Base-by-base conservation (phyloP, 2,113 vertebrate genomes). In the Odocoileus hemionus region DNA sequence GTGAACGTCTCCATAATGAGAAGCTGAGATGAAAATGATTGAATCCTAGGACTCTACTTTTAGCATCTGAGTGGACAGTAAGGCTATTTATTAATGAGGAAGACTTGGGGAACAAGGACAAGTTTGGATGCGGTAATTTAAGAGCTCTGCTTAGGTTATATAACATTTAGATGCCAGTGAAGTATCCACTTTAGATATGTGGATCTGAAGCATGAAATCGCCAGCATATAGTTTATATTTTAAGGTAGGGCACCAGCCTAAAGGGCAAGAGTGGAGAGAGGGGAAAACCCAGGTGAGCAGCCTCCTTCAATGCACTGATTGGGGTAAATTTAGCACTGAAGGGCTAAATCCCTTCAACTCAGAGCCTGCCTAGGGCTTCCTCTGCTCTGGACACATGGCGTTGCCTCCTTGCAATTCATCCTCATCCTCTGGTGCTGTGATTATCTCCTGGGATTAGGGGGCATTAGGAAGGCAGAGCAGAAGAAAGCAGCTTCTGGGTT, bases 381-480 rank as follows among this genome's bases (percentile, higher is more conserved):
- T 94, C 23, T 57, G 79, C 57, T 39, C n/a, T 50, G 26, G 54
- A 9, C 25, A 47, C 17, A 92, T 76, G 95, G 83, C 79, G 45
- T 30, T 83, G 13, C 17, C 55, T 30, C 78, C 47, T 74, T 60
- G 92, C 57, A 89, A 57, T 95, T 86, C 50, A 74, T 2, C 47
- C 21, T 92, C 36, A 45, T 90, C 86, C 26, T 89, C 36, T 89
- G 60, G 33, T 47, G 36, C 74, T 78, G 39, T 87, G 67, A 87
- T 92, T 88, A 94, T 90, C 58, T 94, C 91, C 30, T 67, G 60
- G 76, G 85, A 96, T 92, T 57, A 95, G 21, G 33, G 57, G 7
- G 50, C 25, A 47, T 89, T 93, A 91, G 60, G 55, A 95, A 33
- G 43, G 47, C 45, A 7, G 61, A 74, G 92, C 86, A 89, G 60